Percentiles rank a stretch among this genome's conserved stretches.
Conservation (phyloP, 2,797 vertebrate species). For the Phoebastria nigripes region DNA sequence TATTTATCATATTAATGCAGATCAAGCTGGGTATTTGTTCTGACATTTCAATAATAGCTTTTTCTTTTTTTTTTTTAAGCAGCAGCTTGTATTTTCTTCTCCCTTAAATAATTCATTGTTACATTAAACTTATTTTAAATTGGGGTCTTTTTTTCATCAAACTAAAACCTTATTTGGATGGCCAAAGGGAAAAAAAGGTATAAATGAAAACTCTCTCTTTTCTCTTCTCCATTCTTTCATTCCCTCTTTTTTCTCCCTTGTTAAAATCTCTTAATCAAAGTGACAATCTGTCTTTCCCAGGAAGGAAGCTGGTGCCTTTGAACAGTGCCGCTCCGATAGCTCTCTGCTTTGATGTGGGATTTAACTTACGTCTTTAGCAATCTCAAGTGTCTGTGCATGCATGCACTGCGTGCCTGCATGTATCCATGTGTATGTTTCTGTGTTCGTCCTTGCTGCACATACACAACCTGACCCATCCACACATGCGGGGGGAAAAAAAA, state of each 20-base stretch:
- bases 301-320: conserved; percentile 62
- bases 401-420: not conserved
- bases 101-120: conserved; percentile 59
- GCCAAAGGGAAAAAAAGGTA: conserved; percentile 15
- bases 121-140: conserved; percentile 55
- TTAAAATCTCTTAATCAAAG: conserved; percentile 72
- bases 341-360: conserved; percentile 72
- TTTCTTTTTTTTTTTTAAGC: conserved; percentile 14
- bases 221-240: not conserved
- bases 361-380: conserved; percentile 57
- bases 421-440: not conserved
- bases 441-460: not conserved
- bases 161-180: conserved; percentile 37
- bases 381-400: not conserved
- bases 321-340: conserved; percentile 48
- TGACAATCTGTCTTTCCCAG: conserved; percentile 71
- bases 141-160: not conserved
- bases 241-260: conserved; percentile 8
- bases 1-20: conserved; percentile 61
- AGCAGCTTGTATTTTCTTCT: conserved; percentile 44
- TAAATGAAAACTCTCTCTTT: conserved; percentile 8
- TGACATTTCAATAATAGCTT: conserved; percentile 66
- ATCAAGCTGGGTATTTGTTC: conserved; percentile 55
- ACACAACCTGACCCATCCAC: not conserved
- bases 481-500: not conserved